These are phyloP conservation scores for Flexamia atlantica DNA, from an alignment of 2,888 invertebrate species.

Conservation along the genomic window DNA sequence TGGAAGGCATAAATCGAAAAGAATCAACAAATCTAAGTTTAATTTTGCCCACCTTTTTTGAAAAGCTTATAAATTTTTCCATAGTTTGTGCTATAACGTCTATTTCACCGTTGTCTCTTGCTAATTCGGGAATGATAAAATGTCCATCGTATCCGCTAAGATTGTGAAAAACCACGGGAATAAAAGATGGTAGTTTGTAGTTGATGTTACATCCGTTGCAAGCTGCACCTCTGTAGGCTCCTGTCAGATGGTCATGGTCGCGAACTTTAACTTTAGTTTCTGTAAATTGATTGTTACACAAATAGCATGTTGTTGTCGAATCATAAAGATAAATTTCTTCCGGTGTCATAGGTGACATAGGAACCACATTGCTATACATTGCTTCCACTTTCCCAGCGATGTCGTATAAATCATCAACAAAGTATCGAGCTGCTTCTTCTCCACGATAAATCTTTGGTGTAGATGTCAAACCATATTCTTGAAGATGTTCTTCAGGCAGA, in stretches of 20 bases:
- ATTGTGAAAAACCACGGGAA: constrained; percentile 20
- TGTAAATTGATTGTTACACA: constrained; percentile 24
- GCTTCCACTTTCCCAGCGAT: constrained; percentile 29
- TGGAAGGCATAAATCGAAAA: constrained; percentile 5
- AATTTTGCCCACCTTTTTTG: constrained; percentile 8
- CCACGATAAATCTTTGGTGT: constrained; percentile 31
- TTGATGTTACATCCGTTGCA: constrained; percentile 39
- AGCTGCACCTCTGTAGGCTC: constrained; percentile 23
- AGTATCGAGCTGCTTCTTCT: constrained; percentile 30
- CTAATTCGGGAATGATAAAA: constrained; percentile 27
- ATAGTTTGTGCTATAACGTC: constrained; percentile 33
- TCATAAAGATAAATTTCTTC: neutral
- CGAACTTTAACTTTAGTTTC: neutral
- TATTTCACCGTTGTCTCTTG: neutral
- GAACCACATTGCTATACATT: constrained; percentile 5
- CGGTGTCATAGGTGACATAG: neutral
- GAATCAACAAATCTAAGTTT: constrained; percentile 38
- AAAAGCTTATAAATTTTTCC: constrained; percentile 37
- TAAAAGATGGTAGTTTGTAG: constrained; percentile 36
- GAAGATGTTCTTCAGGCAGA: constrained; percentile 23
- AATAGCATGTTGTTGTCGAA: constrained; percentile 19
- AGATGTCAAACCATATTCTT: neutral
- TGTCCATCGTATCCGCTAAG: constrained; percentile 43
- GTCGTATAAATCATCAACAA: constrained; percentile 33
- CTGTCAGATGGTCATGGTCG: constrained; percentile 52